phyloP scores from a whole-genome alignment of 2,888 invertebrate species.

The Synergus umbraculus region DNA sequence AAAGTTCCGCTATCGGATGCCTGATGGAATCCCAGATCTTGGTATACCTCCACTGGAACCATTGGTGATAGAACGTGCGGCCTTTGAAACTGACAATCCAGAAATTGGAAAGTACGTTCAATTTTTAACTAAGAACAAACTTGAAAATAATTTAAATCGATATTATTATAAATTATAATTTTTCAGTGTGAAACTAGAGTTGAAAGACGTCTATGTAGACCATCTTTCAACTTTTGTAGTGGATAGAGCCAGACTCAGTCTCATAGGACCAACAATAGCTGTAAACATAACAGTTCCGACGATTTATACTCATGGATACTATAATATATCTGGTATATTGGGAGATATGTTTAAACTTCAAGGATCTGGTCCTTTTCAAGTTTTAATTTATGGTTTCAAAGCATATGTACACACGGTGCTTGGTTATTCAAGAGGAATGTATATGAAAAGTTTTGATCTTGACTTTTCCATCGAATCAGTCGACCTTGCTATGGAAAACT shows the following conservation, averaged over 20 bases:
- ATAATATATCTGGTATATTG: slow-evolving; percentile 69
- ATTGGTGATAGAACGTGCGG: slow-evolving; percentile 62
- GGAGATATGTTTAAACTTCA: slow-evolving; percentile 64
- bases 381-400: slow-evolving; percentile 61
- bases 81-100: slow-evolving; percentile 63
- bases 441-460: slow-evolving; percentile 70
- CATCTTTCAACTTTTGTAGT: slow-evolving; percentile 68
- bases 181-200: slow-evolving; percentile 62
- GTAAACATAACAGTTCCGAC: slow-evolving; percentile 68
- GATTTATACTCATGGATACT: slow-evolving; percentile 65
- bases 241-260: slow-evolving; percentile 67
- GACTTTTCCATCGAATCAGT: slow-evolving; percentile 66
- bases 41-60: slow-evolving; percentile 70
- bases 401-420: slow-evolving; percentile 67
- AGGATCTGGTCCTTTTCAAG: slow-evolving; percentile 66
- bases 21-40: slow-evolving; percentile 69
- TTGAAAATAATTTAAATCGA: not conserved
- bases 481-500: slow-evolving; percentile 63
- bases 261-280: slow-evolving; percentile 69
- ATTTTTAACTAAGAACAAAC: not conserved
- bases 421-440: slow-evolving; percentile 69
- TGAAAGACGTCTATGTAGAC: slow-evolving; percentile 63
- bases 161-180: not conserved
- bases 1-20: slow-evolving; percentile 69
- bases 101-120: slow-evolving; percentile 71